Base-by-base conservation (phyloP, 1,140 invertebrate species). In the Neodiprion pinetum region DNA sequence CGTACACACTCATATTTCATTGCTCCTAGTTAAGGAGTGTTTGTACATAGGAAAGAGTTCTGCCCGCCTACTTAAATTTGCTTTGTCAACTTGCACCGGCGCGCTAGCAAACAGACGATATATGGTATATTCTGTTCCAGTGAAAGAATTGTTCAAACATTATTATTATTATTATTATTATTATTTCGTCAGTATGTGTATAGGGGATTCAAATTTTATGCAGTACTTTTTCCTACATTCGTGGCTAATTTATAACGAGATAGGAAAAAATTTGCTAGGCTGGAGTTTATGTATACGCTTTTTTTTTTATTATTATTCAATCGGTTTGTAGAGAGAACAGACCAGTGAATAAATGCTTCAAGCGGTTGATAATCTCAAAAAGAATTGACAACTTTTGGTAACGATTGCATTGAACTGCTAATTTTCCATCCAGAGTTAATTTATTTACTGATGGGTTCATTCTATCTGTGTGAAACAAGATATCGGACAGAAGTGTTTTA, bases 1-100 rank as follows among this genome's bases (percentile, higher is more conserved):
- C 53, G 53, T 61, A 61, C 53, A 61, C 53, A 61, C 53, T 61
- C 53, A 61, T 61, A 17, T 61, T 61, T 61, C 53, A 61, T 61
- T 61, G 53, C 53, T 61, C 53, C 11, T 61, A 61, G 53, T 17
- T 61, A 61, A 40, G 53, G 53, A 61, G 53, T 5, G 28, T 14
- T 61, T 61, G 53, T 61, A 17, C 11, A 17, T 61, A 61, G 53
- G 53, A 61, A 61, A 61, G n/a, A 61, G 53, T 9, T 4, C 11
- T 61, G 53, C 53, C 53, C 53, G 11, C 11, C 11, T 61, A 40
- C 28, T 40, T 40, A 40, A 40, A 40, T 40, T 40, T 40, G 28
- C 28, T 40, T 40, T 40, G 28, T 40, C 28, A 40, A 40, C 28
- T 40, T 40, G 28, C 28, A 40, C 28, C 28, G 28, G 28, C 28